Percentiles rank a stretch among this genome's conserved stretches.
Conservation (phyloP, 2,113 vertebrate species). For the Pitta sordida region DNA sequence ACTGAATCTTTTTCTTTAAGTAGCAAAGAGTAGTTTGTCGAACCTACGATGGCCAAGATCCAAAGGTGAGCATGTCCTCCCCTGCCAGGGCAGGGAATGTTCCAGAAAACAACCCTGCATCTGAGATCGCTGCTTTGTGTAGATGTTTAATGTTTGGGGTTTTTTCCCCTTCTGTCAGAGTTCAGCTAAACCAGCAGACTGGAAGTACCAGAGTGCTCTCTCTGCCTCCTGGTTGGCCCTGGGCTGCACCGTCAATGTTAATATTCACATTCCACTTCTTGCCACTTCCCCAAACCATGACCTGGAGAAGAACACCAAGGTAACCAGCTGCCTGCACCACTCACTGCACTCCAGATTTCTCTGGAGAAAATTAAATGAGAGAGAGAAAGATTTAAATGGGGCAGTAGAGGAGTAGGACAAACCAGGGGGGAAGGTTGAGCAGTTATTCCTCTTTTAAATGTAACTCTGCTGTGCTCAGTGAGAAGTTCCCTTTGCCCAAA, state of each 20-base stretch:
- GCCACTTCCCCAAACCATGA: slow-evolving; percentile 63
- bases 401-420: not conserved
- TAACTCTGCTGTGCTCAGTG: not conserved
- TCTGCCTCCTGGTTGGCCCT: slow-evolving; percentile 82
- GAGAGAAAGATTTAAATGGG: not conserved
- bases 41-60: slow-evolving; percentile 86
- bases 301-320: slow-evolving; percentile 82
- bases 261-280: slow-evolving; percentile 83
- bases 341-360: not conserved
- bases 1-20: slow-evolving; percentile 74
- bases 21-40: slow-evolving; percentile 84
- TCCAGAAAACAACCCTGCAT: not conserved
- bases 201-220: slow-evolving; percentile 87
- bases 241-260: slow-evolving; percentile 81
- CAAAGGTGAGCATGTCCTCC: slow-evolving; percentile 75
- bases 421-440: not conserved
- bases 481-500: not conserved
- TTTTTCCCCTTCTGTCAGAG: slow-evolving; percentile 67
- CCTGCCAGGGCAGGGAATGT: not conserved
- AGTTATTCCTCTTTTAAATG: not conserved
- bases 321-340: slow-evolving; percentile 29
- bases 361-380: not conserved
- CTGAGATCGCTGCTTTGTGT: not conserved
- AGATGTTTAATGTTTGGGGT: not conserved
- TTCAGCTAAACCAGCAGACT: slow-evolving; percentile 89